Conservation (phyloP, 2,888 invertebrate genomes). For the Dascillus cervinus region DNA sequence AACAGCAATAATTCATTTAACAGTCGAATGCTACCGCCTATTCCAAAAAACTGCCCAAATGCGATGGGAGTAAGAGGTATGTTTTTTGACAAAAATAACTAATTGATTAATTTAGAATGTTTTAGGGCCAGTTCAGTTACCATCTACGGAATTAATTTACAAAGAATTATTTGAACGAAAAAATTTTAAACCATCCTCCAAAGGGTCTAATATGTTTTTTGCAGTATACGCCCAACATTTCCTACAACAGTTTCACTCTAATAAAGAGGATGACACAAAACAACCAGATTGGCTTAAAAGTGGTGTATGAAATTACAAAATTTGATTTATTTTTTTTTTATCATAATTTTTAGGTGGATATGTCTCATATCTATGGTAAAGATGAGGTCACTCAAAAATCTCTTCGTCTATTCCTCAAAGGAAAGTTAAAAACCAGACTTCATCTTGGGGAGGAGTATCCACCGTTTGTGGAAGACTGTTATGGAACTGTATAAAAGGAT, state of each 20-base stretch:
- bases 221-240: constrained; percentile 10
- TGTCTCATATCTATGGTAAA: constrained; percentile 12
- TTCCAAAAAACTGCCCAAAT: constrained; percentile 8
- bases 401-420: constrained; percentile 6
- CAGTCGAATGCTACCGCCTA: constrained; percentile 10
- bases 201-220: constrained; percentile 10
- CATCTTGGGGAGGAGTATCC: constrained; percentile 9
- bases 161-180: constrained; percentile 6
- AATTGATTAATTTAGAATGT: too few species aligned
- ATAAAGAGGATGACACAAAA: neutral
- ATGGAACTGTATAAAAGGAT: neutral
- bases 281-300: constrained; percentile 1
- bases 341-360: constrained; percentile 6
- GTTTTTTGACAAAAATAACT: neutral
- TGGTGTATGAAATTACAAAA: constrained; percentile 1
- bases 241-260: constrained; percentile 6
- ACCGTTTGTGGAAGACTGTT: constrained; percentile 10
- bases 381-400: neutral
- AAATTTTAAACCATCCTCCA: constrained; percentile 6
- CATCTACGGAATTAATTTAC: constrained; percentile 1
- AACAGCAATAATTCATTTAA: constrained; percentile 2
- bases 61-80: constrained; percentile 9
- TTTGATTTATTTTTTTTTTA: neutral
- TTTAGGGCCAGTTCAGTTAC: too few species aligned
- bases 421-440: constrained; percentile 7